phyloP scores from a whole-genome alignment of 2,113 vertebrate species.

The Cyprinodon brontotheroides region DNA sequence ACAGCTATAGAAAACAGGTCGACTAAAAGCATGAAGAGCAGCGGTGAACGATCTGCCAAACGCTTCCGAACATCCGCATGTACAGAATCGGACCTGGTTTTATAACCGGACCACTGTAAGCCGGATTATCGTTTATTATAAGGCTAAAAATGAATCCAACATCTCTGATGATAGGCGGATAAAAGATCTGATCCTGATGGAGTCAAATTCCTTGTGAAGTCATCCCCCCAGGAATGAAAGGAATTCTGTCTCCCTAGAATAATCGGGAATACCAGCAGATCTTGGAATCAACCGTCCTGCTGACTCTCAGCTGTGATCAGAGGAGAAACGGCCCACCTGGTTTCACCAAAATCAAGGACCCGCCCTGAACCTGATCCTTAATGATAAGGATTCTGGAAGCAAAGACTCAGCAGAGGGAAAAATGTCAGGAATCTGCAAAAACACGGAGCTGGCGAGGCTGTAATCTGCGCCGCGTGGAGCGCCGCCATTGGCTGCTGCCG shows the following conservation, averaged over 20 bases:
- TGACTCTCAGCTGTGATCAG: neutral
- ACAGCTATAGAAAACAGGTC: no score
- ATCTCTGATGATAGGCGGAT: no score
- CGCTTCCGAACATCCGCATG: no score
- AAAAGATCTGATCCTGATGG: no score
- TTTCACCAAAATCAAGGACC: neutral
- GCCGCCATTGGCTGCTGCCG: slow-evolving; percentile 21
- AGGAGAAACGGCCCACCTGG: no score
- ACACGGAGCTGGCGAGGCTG: slow-evolving; percentile 14
- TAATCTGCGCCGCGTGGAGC: slow-evolving; percentile 30
- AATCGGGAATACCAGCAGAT: neutral
- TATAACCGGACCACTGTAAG: no score
- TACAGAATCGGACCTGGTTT: no score
- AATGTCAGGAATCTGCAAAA: slow-evolving; percentile 50
- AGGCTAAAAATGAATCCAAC: no score
- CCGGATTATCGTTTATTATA: no score
- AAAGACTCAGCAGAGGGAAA: slow-evolving; percentile 16
- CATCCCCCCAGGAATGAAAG: neutral
- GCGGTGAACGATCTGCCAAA: no score
- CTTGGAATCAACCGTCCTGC: neutral
- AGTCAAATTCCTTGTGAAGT: neutral
- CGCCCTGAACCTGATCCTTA: slow-evolving; percentile 21
- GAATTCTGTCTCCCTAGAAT: no score
- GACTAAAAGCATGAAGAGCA: no score
- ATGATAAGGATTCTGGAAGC: slow-evolving; percentile 12